Base-by-base conservation (phyloP, 2,797 vertebrate genomes). In the Knipowitschia caucasica region DNA sequence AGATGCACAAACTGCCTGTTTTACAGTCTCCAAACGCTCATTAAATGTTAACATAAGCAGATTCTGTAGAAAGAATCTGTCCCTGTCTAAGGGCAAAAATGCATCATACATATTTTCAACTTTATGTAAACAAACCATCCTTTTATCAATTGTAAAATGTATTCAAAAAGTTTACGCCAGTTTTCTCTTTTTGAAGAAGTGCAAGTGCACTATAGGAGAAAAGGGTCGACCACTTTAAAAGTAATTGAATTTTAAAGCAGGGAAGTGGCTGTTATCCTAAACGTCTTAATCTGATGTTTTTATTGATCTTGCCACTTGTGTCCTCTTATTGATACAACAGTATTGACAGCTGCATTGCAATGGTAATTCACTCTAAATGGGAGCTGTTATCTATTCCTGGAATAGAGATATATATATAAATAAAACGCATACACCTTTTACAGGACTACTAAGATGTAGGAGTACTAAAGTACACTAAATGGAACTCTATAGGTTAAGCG, bases 281-380 rank as follows among this genome's bases (percentile, higher is more conserved):
- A 47, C 59, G 44, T 85, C 75, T 81, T 64, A 82, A 82, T 82
- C 74, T 54, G 68, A 78, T 81, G 69, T 72, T 82, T 75, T 76
- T 69, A 88, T 86, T 78, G 87, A 87, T 88, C 62, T 70, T 69
- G 77, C 74, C 79, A 77, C 79, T 78, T 63, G 68, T 69, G 73
- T 83, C 77, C 64, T 71, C 71, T 64, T 66, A 67, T 56, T 79
- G 68, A 76, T 81, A 78, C 74, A 81, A 60, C 73, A 50, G 60
- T 85, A 89, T 89, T 83, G 87, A 87, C 86, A 86, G 75, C 75
- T 80, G 74, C 73, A 84, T 86, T 80, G 80, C 83, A 80, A 85
- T 87, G 80, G 75, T 81, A 88, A 89, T 90, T 83, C 78, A 75
- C 74, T 80, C 73, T 74, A 64, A 68, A 61, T 57, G 71, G 36